Base-by-base conservation (phyloP, 2,888 invertebrate species). In the Ariolimax columbianus region DNA sequence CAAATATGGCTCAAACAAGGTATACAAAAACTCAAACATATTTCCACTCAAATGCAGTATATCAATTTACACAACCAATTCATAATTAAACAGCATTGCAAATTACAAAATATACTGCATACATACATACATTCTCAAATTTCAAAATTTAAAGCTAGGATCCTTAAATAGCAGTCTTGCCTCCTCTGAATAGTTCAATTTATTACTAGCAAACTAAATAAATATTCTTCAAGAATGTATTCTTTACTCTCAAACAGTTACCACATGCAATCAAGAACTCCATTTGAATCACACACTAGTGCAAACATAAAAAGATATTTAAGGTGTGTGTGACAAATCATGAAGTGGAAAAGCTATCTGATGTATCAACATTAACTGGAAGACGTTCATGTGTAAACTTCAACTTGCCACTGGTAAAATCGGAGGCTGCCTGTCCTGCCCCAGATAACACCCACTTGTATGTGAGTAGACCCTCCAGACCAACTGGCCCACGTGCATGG, bases 361-460 rank as follows among this genome's bases (percentile, higher is more conserved):
- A 77, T 51, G 33, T 1, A 33, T 70, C 80, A 43, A 17, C 33
- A 77, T 63, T 23, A 17, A 88, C 66, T 36, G 92, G 91, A 33
- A 94, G 88, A 17, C 87, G 73, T 87, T 94, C 89, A 87, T 95
- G 95, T 9, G 92, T 33, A 89, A 92, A 95, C 66, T 91, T 87
- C 43, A 89, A 86, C 40, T 87, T 86, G 0, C 94, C 94, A 26
- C 93, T 91, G 23, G 90, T 96, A 93, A 99, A 99, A 91, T 99
- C 98, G 0, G 97, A 95, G 0, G 97, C 99, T 0, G 97, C 96
- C 93, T 99, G 98, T 89, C 98, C 99, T n/a, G 96, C 95, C 0
- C 99, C 99, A 89, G 96, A 96, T 3, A 99, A 95, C 66, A 99
- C 95, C 99, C 99, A 99, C 95, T 99, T 99, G 6, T 99, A 98